Conservation (phyloP, 2,888 invertebrate genomes). For the Sminthurides aquaticus region DNA sequence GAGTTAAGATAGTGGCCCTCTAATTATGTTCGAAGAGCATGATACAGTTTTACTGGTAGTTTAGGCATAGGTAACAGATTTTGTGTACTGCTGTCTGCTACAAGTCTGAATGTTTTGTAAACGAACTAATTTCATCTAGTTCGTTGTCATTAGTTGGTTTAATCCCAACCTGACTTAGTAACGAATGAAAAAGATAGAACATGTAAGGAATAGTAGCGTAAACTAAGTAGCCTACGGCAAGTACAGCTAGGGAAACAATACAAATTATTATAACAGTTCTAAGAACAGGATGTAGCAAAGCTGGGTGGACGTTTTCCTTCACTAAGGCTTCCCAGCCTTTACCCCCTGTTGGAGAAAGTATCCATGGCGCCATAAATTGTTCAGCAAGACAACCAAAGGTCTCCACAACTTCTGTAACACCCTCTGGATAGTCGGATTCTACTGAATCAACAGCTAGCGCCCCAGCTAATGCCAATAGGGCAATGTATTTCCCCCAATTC, state of each 20-base stretch:
- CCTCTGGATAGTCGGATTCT: slow-evolving; percentile 38
- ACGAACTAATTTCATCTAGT: too few relatives aligned
- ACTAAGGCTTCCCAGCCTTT: slow-evolving; percentile 42
- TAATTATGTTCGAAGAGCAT: too few relatives aligned
- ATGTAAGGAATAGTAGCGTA: neutral
- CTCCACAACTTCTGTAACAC: slow-evolving; percentile 40
- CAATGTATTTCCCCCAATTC: slow-evolving; percentile 41
- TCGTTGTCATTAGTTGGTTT: too few relatives aligned
- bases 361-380: slow-evolving; percentile 42
- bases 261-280: slow-evolving; percentile 33
- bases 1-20: too few relatives aligned
- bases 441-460: slow-evolving; percentile 38
- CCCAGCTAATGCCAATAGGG: slow-evolving; percentile 36
- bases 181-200: too few relatives aligned
- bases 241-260: neutral
- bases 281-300: slow-evolving; percentile 35
- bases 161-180: too few relatives aligned
- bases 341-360: slow-evolving; percentile 27
- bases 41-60: too few relatives aligned
- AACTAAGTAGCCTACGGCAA: neutral
- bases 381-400: slow-evolving; percentile 40
- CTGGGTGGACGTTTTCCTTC: slow-evolving; percentile 31
- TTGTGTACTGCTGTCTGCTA: too few relatives aligned
- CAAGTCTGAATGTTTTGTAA: too few relatives aligned
- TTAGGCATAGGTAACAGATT: too few relatives aligned